These are phyloP conservation scores for Charanyca ferruginea DNA, from an alignment of 2,888 invertebrate species.

Conservation along the genomic window DNA sequence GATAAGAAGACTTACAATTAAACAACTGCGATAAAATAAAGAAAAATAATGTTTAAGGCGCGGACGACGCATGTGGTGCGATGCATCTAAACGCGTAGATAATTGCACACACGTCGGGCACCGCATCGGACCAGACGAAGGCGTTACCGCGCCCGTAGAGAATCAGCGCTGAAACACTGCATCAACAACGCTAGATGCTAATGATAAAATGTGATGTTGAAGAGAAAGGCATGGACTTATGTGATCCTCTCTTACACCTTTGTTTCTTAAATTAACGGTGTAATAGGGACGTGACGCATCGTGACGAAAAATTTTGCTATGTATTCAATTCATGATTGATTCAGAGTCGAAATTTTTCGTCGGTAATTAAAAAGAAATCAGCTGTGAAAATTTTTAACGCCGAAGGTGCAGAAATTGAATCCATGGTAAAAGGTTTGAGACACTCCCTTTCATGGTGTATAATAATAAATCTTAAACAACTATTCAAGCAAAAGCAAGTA, in stretches of 20 bases:
- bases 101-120: constrained; percentile 69
- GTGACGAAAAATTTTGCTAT: too few species aligned
- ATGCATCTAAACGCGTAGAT: constrained; percentile 74
- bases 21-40: constrained; percentile 34
- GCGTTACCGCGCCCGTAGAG: constrained; percentile 71
- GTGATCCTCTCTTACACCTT: not conserved
- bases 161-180: constrained; percentile 71
- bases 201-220: constrained; percentile 67
- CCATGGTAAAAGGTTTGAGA: too few species aligned
- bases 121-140: constrained; percentile 64
- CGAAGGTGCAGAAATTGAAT: too few species aligned
- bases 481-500: too few species aligned
- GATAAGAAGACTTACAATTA: constrained; percentile 41
- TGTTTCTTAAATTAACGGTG: too few species aligned
- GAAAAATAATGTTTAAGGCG: constrained; percentile 13
- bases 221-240: constrained; percentile 53
- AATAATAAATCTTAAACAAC: constrained; percentile 2
- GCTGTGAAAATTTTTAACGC: too few species aligned
- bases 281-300: too few species aligned
- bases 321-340: too few species aligned
- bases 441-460: too few species aligned
- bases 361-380: too few species aligned
- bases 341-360: too few species aligned
- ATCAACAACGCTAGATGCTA: constrained; percentile 66
- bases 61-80: constrained; percentile 44